Evolutionary conservation across 1,140 invertebrate species (phyloP), one percentile per base, ranked within the genome.

Genomic region (Drosophila grimshawi): DNA sequence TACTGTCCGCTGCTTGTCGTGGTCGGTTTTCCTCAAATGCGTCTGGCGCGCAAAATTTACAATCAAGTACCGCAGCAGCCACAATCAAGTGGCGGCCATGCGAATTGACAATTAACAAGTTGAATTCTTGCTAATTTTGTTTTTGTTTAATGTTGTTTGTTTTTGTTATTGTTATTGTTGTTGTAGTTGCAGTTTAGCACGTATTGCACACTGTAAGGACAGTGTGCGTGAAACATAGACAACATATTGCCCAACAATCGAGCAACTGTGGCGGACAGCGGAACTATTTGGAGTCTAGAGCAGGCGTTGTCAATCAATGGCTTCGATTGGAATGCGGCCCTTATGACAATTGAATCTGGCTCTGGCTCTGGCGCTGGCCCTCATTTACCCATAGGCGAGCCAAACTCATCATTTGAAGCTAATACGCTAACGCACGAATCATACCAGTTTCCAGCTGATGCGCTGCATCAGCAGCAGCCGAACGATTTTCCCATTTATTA

Each of bases 171-270:
- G 2, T 33, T 30, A 6, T 37, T 27, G 8, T 5, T 3, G 37
- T 39, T 5, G 4, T 8, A 0, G 5, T 6, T 19, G 45, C 29
- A 57, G 33, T 45, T 3, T 27, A n/a, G 3, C n/a, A 33, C 5
- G 8, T 7, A 30, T 41, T 33, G 71, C 71, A 75, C 72, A 64
- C 66, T 70, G 57, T 49, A 19, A 8, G 11, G 11, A 11, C 59
- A 64, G 66, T 70, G 72, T 70, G 72, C 72, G 7, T 3, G 11
- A 39, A 57, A 39, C 45, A 52, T 45, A 45, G 48, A 6, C 72
- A 75, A 75, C 59, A 75, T 75, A 75, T 67, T 59, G 41, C 66
- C 61, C 7, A 43, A 4, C 39, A 53, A 37, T 60, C 48, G 35
- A 68, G 56, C 6, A 67, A 67, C 41, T 53, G 61, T 73, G 59